Evolutionary conservation across 2,113 vertebrate species (phyloP).

Genomic region (Tiliqua scincoides): DNA sequence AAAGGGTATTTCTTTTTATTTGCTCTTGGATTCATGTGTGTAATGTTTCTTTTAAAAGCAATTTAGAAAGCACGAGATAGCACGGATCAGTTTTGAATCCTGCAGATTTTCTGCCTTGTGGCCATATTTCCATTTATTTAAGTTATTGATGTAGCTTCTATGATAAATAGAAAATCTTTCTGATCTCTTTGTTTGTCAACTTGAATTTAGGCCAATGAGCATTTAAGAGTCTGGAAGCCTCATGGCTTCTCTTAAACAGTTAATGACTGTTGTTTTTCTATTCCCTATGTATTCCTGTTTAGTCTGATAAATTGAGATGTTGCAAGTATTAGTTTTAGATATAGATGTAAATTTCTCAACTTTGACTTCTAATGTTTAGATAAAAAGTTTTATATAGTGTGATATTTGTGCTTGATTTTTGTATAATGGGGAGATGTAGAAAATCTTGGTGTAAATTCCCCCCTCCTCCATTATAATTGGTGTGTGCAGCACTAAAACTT

Average conservation of each 20-base stretch:
- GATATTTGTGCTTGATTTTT: background rate
- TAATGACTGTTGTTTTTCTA: background rate
- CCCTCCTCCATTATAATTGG: background rate
- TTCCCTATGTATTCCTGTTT: conserved; percentile 16
- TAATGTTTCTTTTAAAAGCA: conserved; percentile 10
- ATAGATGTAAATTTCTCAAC: background rate
- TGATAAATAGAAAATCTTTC: conserved; percentile 7
- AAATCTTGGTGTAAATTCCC: background rate
- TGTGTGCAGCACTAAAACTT: background rate
- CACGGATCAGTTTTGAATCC: background rate
- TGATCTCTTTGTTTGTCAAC: conserved; percentile 29
- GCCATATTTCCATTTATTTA: conserved; percentile 38
- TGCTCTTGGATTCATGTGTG: conserved; percentile 16
- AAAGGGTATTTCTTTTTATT: background rate
- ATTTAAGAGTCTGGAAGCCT: background rate
- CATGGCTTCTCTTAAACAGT: background rate
- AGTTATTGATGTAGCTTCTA: background rate
- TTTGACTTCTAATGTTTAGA: background rate
- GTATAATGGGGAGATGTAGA: background rate
- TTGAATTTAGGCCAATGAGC: conserved; percentile 51
- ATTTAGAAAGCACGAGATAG: background rate
- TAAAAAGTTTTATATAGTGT: background rate
- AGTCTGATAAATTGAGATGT: background rate
- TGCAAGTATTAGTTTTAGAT: conserved; percentile 13
- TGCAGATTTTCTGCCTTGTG: conserved; percentile 9